These are phyloP conservation scores for Hydractinia echinata DNA, from an alignment of 30 jellyfish, hydroid and myxozoan species.

Conservation along the genomic window DNA sequence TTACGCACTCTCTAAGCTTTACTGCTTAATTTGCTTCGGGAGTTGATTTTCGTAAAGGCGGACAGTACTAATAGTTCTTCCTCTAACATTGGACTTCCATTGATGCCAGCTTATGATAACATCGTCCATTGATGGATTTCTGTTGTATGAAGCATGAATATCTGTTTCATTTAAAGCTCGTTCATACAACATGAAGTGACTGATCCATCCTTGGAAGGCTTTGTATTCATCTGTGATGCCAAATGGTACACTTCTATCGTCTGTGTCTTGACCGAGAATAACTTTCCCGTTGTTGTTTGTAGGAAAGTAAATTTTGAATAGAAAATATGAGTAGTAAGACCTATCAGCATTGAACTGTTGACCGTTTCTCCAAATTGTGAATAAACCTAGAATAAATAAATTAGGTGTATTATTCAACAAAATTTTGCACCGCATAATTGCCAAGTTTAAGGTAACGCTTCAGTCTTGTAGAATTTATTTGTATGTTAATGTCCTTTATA, in stretches of 20 bases:
- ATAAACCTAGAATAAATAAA: neutral
- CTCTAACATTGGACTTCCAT: slow-evolving; percentile 7
- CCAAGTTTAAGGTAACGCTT: too few relatives aligned
- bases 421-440: too few relatives aligned
- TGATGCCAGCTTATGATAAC: slow-evolving; percentile 6
- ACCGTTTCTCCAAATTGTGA: slow-evolving; percentile 7
- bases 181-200: slow-evolving; percentile 13
- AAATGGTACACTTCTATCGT: slow-evolving; percentile 6
- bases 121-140: neutral
- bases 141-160: neutral
- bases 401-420: too few relatives aligned
- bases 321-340: neutral
- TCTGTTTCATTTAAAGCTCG: neutral
- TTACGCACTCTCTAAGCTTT: too few relatives aligned
- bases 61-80: slow-evolving; percentile 11
- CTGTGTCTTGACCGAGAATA: slow-evolving; percentile 13
- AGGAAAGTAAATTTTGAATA: neutral
- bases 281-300: neutral
- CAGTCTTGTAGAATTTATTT: too few relatives aligned
- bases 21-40: neutral
- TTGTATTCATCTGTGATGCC: slow-evolving; percentile 4
- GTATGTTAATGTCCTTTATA: too few relatives aligned
- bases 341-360: slow-evolving; percentile 1
- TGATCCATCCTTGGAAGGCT: slow-evolving; percentile 20
- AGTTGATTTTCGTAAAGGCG: neutral